Percentiles rank a stretch among this genome's conserved stretches.
Conservation (phyloP, 2,797 vertebrate genomes). For the Octomys mimax region DNA sequence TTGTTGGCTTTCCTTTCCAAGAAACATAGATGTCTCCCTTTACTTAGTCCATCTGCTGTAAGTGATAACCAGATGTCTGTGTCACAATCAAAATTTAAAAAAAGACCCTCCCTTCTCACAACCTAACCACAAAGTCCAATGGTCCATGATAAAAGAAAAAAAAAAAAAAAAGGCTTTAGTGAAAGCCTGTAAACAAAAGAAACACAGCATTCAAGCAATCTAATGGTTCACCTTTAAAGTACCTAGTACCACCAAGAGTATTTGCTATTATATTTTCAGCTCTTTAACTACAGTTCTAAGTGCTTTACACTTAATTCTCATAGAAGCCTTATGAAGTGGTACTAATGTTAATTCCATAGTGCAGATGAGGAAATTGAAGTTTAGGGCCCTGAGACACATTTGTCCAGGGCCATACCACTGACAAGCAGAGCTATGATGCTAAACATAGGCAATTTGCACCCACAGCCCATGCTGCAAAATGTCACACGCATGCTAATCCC, state of each 20-base stretch:
- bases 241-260: not conserved
- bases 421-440: not conserved
- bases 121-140: constrained; percentile 11
- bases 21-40: constrained; percentile 77
- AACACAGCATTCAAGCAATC: not conserved
- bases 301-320: not conserved
- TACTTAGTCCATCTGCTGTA: constrained; percentile 77
- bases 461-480: not conserved
- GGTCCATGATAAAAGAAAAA: constrained; percentile 19
- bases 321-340: not conserved
- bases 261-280: not conserved
- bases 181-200: constrained; percentile 33
- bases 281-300: not conserved
- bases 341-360: not conserved
- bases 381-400: not conserved
- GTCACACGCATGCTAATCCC: not conserved
- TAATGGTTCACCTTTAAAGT: not conserved
- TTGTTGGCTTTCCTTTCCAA: constrained; percentile 74
- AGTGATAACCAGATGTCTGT: constrained; percentile 80
- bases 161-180: constrained; percentile 2
- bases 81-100: constrained; percentile 67
- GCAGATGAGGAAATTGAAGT: not conserved
- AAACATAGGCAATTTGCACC: not conserved
- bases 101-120: constrained; percentile 1
- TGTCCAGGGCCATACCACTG: not conserved